Percentiles rank a stretch among this genome's conserved stretches.
Conservation (phyloP, 2,113 vertebrate genomes). For the Percopsis transmontana region DNA sequence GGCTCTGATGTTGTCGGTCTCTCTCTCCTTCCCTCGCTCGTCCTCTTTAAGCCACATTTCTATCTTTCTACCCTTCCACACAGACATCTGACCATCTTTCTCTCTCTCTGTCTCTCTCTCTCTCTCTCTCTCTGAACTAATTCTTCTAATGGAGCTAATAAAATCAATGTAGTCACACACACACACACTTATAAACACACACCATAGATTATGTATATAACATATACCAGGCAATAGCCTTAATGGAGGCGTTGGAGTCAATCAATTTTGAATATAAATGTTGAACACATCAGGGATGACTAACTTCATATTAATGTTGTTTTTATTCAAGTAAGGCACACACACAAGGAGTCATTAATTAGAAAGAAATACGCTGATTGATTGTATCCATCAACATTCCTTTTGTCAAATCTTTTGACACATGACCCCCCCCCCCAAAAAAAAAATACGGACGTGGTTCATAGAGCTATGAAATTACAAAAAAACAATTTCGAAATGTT, state of each 20-base stretch:
- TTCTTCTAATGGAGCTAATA: constrained; percentile 69
- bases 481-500: neutral
- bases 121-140: constrained; percentile 39
- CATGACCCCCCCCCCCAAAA: neutral
- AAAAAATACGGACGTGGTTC: neutral
- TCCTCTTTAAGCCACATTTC: too few species aligned
- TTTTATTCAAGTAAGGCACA: too few species aligned
- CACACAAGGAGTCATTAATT: neutral
- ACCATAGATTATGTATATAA: too few species aligned
- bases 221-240: neutral
- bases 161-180: constrained; percentile 33
- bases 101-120: constrained; percentile 16
- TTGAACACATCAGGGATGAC: neutral
- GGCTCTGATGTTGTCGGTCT: constrained; percentile 18
- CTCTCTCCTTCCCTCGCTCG: constrained; percentile 14
- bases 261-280: constrained; percentile 3
- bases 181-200: neutral
- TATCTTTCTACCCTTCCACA: constrained; percentile 1
- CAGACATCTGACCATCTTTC: neutral
- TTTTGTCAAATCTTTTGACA: neutral
- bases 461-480: neutral
- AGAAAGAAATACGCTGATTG: neutral
- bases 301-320: too few species aligned
- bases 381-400: neutral
- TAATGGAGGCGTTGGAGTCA: constrained; percentile 17